These are phyloP conservation scores for Zophobas atratus DNA, from an alignment of 1,140 invertebrate genomes.

Conservation along the genomic window DNA sequence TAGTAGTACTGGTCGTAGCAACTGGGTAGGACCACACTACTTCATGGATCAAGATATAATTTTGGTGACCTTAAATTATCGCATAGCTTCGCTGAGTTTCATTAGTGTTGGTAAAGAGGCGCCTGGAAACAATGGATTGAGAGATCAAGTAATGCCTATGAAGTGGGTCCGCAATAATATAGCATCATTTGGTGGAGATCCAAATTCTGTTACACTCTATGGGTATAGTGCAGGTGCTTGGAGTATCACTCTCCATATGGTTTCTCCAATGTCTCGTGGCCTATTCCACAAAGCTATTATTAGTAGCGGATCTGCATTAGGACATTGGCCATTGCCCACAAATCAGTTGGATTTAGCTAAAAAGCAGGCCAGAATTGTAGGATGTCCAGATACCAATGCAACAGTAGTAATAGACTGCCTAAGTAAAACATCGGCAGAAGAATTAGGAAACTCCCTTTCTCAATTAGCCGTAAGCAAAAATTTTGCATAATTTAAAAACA, in stretches of 20 bases:
- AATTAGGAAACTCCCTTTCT: slow-evolving; percentile 69
- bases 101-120: slow-evolving; percentile 62
- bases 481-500: slow-evolving; percentile 37
- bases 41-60: slow-evolving; percentile 71
- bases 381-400: slow-evolving; percentile 74
- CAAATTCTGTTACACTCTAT: slow-evolving; percentile 75
- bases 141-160: slow-evolving; percentile 80
- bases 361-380: slow-evolving; percentile 76
- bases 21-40: slow-evolving; percentile 67
- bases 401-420: slow-evolving; percentile 75
- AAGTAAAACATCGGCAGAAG: slow-evolving; percentile 69
- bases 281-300: slow-evolving; percentile 79
- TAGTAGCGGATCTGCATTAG: slow-evolving; percentile 78
- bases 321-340: slow-evolving; percentile 74
- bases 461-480: slow-evolving; percentile 68
- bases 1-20: slow-evolving; percentile 56
- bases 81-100: slow-evolving; percentile 70
- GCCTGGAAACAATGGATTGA: slow-evolving; percentile 79
- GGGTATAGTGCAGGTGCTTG: slow-evolving; percentile 80
- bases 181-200: slow-evolving; percentile 79
- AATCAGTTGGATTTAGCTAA: slow-evolving; percentile 74
- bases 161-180: slow-evolving; percentile 82
- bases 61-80: slow-evolving; percentile 74
- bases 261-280: slow-evolving; percentile 71
- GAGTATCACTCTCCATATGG: slow-evolving; percentile 75